Conservation (phyloP, 2,797 vertebrate species). For the Oceanodroma leucorhoa region DNA sequence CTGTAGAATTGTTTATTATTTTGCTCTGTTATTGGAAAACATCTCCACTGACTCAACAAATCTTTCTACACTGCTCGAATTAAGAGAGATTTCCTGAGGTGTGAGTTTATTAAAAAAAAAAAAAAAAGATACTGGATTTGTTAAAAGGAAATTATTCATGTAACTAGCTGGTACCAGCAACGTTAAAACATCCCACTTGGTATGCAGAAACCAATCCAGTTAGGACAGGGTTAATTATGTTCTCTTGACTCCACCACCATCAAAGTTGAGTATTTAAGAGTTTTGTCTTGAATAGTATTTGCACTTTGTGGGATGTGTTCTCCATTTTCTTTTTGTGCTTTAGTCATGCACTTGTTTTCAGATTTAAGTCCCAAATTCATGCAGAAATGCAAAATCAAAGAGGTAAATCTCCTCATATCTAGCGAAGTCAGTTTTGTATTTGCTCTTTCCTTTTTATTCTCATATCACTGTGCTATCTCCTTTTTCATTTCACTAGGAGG, state of each 20-base stretch:
- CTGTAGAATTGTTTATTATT: not conserved
- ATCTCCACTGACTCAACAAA: not conserved
- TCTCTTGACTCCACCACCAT: not conserved
- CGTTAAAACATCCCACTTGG: not conserved
- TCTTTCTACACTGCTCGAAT: not conserved
- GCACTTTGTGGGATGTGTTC: not conserved
- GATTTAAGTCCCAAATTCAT: not conserved
- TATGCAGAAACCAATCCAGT: not conserved
- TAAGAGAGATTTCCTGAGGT: not conserved
- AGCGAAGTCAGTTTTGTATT: not conserved
- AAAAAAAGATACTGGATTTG: not conserved
- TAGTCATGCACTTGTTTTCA: not conserved
- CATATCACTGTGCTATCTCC: not conserved
- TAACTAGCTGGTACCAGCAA: not conserved
- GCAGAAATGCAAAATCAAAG: not conserved
- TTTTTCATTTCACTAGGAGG: not conserved
- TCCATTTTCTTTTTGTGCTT: not conserved
- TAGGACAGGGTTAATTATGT: not conserved
- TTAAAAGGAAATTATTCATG: not conserved
- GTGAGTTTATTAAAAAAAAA: not conserved
- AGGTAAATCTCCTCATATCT: not conserved
- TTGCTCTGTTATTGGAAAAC: not conserved
- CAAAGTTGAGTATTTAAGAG: not conserved
- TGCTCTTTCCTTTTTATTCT: not conserved
- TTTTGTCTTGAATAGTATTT: not conserved